phyloP scores from a whole-genome alignment of 2,113 vertebrate species.

The Sylvilagus bachmani region DNA sequence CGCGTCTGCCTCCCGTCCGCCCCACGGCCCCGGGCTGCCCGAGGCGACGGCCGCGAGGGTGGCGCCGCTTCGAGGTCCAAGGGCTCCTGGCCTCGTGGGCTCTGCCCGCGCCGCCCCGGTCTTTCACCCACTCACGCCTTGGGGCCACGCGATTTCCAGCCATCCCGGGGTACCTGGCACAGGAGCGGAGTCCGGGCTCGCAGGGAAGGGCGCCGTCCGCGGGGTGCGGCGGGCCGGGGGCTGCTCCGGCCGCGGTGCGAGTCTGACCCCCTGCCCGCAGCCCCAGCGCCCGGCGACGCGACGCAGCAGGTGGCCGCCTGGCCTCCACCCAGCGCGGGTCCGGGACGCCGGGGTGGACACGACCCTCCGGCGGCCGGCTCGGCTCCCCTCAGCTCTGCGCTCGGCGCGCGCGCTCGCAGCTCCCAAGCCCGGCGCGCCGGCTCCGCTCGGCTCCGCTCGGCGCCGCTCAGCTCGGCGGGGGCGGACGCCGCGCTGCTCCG shows the following conservation, averaged over 20 bases:
- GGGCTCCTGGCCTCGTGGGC: background rate
- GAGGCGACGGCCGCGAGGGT: background rate
- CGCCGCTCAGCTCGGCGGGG: background rate
- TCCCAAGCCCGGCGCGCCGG: background rate
- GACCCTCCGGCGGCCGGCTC: conserved; percentile 34
- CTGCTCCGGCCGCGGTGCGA: background rate
- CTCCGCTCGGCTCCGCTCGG: conserved; percentile 34
- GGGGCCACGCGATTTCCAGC: background rate
- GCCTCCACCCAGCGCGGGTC: background rate
- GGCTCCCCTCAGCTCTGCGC: background rate
- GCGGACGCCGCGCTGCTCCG: background rate
- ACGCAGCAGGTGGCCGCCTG: conserved; percentile 71
- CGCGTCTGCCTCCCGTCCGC: background rate
- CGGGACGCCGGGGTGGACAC: background rate
- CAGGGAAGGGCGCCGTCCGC: background rate
- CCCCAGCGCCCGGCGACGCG: background rate
- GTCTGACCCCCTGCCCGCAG: background rate
- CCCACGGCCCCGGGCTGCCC: background rate
- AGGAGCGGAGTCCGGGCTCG: background rate
- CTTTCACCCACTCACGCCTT: background rate
- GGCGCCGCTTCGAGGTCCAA: background rate
- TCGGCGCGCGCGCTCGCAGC: conserved; percentile 33
- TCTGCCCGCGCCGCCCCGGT: background rate
- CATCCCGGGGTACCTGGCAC: conserved; percentile 63
- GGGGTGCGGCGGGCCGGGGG: background rate